Evolutionary conservation across 2,113 vertebrate species (phyloP), one percentile per base, ranked within the genome.

Genomic region (Erythrocebus patas): DNA sequence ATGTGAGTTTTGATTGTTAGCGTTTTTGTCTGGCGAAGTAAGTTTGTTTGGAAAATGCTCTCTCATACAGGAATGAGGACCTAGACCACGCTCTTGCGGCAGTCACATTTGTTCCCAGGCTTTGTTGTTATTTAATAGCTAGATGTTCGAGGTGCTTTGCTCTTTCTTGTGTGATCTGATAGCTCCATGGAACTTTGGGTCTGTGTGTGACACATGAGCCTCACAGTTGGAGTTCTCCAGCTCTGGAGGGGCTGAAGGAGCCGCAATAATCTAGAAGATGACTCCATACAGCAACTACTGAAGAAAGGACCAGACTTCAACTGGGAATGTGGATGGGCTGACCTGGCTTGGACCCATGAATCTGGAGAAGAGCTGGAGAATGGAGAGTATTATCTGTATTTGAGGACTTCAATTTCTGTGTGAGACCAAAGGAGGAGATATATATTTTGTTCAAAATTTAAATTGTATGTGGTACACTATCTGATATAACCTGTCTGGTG

Each of bases 381-480:
- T 55, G 59, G 11, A 32, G 10, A 50, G 48, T 20, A 0, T 1
- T 27, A 38, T 68, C 75, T 68, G 48, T 72, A 17, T 96, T 25
- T 22, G 20, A 64, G 89, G 89, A 95, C 96, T 94, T 81, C 78
- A 59, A 59, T 93, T 97, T 96, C 93, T 79, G 40, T 92, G 87
- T 92, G 95, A 98, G 92, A 95, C 98, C 97, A 97, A 97, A 98
- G 97, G 96, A 91, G 92, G 95, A 95, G 94, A 97, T 90, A 86
- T 61, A 89, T 95, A 81, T 96, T 97, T 96, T 94, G 88, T 96
- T 95, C 92, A 72, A 76, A 97, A 8, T 61, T 91, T 90, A 89
- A 68, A 52, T 89, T 90, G 78, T 86, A 45, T 22, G 80, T 84
- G 64, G 72, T 48, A 27, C 94, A 22, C 92, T 76, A 4, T 86